Evolutionary conservation across 2,888 invertebrate species (phyloP).

Genomic region (Tachina fera): DNA sequence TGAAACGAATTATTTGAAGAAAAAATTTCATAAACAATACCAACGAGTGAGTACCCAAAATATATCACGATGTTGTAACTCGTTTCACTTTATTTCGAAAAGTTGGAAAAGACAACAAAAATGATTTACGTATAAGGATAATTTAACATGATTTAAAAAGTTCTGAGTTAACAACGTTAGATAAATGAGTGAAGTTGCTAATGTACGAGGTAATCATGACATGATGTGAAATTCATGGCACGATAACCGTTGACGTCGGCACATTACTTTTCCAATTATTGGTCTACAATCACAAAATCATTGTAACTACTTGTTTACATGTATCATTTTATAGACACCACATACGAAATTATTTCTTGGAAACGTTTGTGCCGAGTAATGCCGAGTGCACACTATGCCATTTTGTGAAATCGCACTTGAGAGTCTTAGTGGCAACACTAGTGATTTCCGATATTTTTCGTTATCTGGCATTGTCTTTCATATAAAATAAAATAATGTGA

Average conservation of each 20-base stretch:
- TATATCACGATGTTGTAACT: background rate
- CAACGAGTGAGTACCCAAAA: slow-evolving; percentile 19
- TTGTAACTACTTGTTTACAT: too few relatives aligned
- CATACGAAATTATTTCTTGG: too few relatives aligned
- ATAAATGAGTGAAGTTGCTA: background rate
- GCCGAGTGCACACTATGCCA: too few relatives aligned
- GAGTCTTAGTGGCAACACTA: too few relatives aligned
- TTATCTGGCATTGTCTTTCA: too few relatives aligned
- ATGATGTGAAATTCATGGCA: slow-evolving; percentile 23
- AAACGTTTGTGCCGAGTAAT: too few relatives aligned
- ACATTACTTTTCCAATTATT: background rate
- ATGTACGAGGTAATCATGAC: background rate
- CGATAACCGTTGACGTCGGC: background rate
- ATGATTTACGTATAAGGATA: slow-evolving; percentile 13
- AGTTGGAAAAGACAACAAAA: slow-evolving; percentile 8
- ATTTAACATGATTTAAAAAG: background rate
- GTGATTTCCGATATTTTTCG: too few relatives aligned
- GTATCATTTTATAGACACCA: too few relatives aligned
- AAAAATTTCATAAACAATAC: slow-evolving; percentile 40
- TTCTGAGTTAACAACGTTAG: background rate
- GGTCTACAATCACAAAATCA: too few relatives aligned
- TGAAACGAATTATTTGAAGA: slow-evolving; percentile 10
- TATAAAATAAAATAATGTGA: too few relatives aligned
- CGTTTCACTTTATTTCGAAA: background rate
- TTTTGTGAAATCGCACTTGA: too few relatives aligned